Percentiles rank a stretch among this genome's conserved stretches.
These are phyloP conservation scores for Saguinus imperator DNA, from an alignment of 2,113 vertebrate species.

Conservation along the genomic window DNA sequence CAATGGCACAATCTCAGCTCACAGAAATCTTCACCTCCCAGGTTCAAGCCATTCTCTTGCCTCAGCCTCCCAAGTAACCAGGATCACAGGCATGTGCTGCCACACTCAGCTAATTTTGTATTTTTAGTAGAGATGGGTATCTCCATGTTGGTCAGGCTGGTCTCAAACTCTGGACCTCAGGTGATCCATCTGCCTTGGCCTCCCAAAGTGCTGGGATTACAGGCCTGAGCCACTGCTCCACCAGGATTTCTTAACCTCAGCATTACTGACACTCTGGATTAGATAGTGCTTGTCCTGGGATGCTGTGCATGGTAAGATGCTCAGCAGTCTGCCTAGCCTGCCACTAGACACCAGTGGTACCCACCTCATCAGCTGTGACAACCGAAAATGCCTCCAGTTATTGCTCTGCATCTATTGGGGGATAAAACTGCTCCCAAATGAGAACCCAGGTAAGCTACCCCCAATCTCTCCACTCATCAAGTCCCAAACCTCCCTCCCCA, in stretches of 20 bases:
- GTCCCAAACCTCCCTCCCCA: neutral
- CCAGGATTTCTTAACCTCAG: neutral
- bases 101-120: no score
- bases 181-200: no score
- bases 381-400: neutral
- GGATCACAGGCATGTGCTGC: no score
- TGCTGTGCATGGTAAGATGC: rapidly evolving
- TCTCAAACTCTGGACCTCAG: no score
- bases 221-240: no score
- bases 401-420: neutral
- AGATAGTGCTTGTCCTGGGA: neutral
- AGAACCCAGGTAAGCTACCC: neutral
- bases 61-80: no score
- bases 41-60: no score
- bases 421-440: neutral
- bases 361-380: neutral
- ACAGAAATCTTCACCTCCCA: no score
- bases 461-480: neutral
- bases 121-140: no score
- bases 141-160: no score
- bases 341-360: neutral
- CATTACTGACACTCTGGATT: neutral
- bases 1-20: no score
- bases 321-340: neutral
- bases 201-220: no score